These are phyloP conservation scores for Patella caerulea DNA, from an alignment of 2,888 invertebrate genomes.

Conservation along the genomic window DNA sequence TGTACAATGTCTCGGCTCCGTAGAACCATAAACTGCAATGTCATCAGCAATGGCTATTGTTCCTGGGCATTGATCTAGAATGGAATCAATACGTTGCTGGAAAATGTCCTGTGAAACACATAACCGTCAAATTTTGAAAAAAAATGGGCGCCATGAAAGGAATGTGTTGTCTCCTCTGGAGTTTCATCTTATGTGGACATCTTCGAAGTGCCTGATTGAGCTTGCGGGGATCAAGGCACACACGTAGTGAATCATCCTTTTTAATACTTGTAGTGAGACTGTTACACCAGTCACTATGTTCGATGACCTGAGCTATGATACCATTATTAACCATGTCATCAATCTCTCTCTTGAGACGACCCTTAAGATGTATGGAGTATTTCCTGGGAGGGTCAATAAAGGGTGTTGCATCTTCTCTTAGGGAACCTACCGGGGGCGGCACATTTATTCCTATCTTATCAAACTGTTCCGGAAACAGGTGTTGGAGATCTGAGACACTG, in stretches of 20 bases:
- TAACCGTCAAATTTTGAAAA: not conserved
- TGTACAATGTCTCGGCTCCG: no score
- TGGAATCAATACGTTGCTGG: not conserved
- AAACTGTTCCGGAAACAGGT: not conserved
- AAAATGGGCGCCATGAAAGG: no score
- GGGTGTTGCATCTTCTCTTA: not conserved
- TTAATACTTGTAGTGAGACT: not conserved
- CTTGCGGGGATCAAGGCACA: not conserved
- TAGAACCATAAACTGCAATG: not conserved
- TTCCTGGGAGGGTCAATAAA: not conserved
- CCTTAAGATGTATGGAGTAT: not conserved
- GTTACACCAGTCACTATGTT: not conserved
- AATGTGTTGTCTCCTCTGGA: not conserved
- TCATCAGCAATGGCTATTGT: not conserved
- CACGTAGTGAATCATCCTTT: not conserved
- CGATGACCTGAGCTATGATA: not conserved
- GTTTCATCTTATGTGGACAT: not conserved
- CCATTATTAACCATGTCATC: not conserved
- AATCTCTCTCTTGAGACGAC: not conserved
- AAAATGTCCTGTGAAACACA: not conserved
- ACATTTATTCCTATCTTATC: no score
- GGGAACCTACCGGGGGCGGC: no score
- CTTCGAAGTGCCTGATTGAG: not conserved
- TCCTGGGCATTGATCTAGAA: not conserved
- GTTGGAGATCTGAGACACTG: no score